Conservation (phyloP, 1,140 invertebrate species). For the Drosophila persimilis region DNA sequence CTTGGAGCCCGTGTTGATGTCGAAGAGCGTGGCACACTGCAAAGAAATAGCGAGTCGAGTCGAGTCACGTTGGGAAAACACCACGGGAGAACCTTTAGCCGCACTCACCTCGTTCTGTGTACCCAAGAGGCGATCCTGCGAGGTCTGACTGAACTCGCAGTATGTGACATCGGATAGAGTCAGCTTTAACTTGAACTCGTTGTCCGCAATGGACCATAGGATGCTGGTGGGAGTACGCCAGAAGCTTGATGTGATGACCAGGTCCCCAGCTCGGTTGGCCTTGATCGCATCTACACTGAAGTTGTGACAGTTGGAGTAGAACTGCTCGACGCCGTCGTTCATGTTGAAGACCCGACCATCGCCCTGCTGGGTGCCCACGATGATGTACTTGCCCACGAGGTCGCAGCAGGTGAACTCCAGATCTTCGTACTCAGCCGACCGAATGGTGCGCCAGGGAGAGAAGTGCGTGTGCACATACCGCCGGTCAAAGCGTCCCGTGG, state of each 20-base stretch:
- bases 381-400: slow-evolving; percentile 88
- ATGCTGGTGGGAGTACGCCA: slow-evolving; percentile 93
- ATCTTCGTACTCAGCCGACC: slow-evolving; percentile 89
- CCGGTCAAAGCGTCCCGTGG: slow-evolving; percentile 87
- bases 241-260: slow-evolving; percentile 93
- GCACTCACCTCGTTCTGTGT: slow-evolving; percentile 89
- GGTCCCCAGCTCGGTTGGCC: slow-evolving; percentile 87
- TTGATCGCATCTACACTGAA: slow-evolving; percentile 91
- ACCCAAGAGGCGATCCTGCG: slow-evolving; percentile 93
- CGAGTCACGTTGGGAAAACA: background rate
- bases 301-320: slow-evolving; percentile 91
- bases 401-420: slow-evolving; percentile 90
- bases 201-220: slow-evolving; percentile 90
- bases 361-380: slow-evolving; percentile 93
- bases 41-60: slow-evolving; percentile 24
- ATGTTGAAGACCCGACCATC: slow-evolving; percentile 95
- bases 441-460: slow-evolving; percentile 92
- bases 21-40: slow-evolving; percentile 90
- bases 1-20: slow-evolving; percentile 91
- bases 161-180: slow-evolving; percentile 93
- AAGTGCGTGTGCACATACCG: slow-evolving; percentile 95
- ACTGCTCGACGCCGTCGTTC: slow-evolving; percentile 90
- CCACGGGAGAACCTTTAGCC: slow-evolving; percentile 53
- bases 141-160: slow-evolving; percentile 95
- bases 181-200: slow-evolving; percentile 89